phyloP scores from a whole-genome alignment of 2,888 invertebrate species.

The Apotomis turbidana region DNA sequence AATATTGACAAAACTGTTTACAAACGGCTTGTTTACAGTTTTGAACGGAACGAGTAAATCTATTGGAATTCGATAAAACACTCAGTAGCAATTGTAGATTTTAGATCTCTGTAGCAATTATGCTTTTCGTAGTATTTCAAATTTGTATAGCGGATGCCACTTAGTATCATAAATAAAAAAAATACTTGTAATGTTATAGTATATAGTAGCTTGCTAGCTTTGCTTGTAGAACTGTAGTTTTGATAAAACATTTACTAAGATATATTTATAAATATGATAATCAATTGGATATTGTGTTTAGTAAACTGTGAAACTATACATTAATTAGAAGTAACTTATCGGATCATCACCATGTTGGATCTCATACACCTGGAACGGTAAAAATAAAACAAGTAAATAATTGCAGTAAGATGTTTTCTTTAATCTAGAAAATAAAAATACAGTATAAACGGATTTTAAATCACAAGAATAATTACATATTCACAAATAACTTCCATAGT shows the following conservation, averaged over 20 bases:
- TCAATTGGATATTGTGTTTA: too few species aligned
- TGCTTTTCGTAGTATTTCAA: background rate
- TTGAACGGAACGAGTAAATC: background rate
- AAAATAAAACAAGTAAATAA: conserved; percentile 55
- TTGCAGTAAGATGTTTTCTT: conserved; percentile 81
- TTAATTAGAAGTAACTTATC: too few species aligned
- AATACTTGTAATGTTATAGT: too few species aligned
- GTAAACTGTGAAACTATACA: too few species aligned
- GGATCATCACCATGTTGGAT: background rate
- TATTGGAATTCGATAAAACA: background rate
- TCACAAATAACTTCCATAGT: conserved; percentile 80
- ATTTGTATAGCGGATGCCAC: background rate
- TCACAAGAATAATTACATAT: conserved; percentile 84
- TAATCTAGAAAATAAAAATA: conserved; percentile 84
- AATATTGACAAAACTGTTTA: background rate
- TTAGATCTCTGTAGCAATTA: background rate
- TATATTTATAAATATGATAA: background rate
- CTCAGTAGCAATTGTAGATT: background rate
- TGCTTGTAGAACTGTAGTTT: background rate
- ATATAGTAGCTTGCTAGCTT: too few species aligned
- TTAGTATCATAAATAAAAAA: too few species aligned
- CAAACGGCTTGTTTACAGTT: conserved; percentile 1
- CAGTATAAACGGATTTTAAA: conserved; percentile 83
- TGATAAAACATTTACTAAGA: background rate
- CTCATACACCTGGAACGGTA: conserved; percentile 9